These are phyloP conservation scores for Hemiprocne comata DNA, from an alignment of 2,113 vertebrate genomes.

Conservation along the genomic window DNA sequence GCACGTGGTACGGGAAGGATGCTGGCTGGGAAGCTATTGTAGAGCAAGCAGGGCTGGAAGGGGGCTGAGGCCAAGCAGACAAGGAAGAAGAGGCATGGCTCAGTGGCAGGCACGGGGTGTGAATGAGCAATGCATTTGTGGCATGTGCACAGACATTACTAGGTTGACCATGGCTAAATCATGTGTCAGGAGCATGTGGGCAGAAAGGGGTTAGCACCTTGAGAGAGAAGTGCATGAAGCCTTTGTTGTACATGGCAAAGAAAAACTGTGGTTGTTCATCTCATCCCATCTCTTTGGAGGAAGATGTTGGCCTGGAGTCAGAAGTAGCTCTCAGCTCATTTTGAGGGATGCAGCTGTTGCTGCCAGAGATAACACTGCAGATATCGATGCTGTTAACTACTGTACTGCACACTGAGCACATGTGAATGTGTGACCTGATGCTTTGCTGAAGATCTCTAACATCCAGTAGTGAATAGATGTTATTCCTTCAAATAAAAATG, in stretches of 20 bases:
- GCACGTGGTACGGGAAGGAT: rapidly evolving
- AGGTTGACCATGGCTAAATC: rapidly evolving
- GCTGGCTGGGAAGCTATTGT: rapidly evolving
- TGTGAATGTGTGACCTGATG: not conserved
- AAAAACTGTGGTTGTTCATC: not conserved
- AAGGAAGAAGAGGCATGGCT: not conserved
- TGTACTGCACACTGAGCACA: not conserved
- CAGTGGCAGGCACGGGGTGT: not conserved
- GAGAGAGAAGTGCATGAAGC: not conserved
- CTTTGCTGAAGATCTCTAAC: not conserved
- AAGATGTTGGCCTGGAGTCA: not conserved
- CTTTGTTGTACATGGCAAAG: rapidly evolving
- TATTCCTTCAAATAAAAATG: not conserved
- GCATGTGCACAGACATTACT: not conserved
- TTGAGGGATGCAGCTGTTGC: not conserved
- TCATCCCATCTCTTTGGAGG: not conserved
- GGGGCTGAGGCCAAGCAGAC: not conserved
- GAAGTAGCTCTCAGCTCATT: rapidly evolving
- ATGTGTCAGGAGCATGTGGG: not conserved
- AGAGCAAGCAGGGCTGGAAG: not conserved
- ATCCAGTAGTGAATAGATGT: rapidly evolving
- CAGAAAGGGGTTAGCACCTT: not conserved
- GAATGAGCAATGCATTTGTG: rapidly evolving
- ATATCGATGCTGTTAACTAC: not conserved
- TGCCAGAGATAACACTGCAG: not conserved